A percentile compares a stretch with the other conserved stretches of the same genome.
phyloP scores from a whole-genome alignment of 2,888 invertebrate genomes.

The Trichopoda pennipes region DNA sequence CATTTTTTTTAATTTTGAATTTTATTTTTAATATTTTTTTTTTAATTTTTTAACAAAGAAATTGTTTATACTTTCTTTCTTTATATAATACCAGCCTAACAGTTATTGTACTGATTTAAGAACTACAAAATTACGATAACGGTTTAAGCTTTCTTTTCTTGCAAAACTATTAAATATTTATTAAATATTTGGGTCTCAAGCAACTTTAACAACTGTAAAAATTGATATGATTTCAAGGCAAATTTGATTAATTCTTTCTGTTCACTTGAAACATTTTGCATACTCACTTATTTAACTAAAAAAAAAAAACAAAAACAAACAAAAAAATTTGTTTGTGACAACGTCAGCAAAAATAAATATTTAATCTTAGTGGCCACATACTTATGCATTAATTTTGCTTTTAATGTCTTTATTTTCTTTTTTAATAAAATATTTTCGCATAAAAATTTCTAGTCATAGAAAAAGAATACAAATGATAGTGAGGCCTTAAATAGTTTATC shows the following conservation, averaged over 20 bases:
- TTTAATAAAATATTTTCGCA: background rate
- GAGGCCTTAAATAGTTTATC: constrained; percentile 48
- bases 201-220: constrained; percentile 9
- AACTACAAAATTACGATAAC: background rate
- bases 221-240: constrained; percentile 21
- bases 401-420: too few species aligned
- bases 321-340: constrained; percentile 36
- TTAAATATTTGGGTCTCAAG: background rate
- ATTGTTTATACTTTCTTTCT: background rate
- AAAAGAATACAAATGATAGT: background rate
- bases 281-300: constrained; percentile 11
- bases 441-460: constrained; percentile 8
- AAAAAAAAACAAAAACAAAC: background rate
- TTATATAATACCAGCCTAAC: constrained; percentile 35
- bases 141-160: background rate
- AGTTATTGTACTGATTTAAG: constrained; percentile 7
- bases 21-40: too few species aligned
- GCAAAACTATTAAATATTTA: constrained; percentile 30
- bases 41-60: background rate
- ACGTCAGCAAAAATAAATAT: constrained; percentile 52
- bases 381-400: background rate
- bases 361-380: constrained; percentile 9
- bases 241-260: constrained; percentile 20
- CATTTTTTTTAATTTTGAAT: background rate
- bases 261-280: constrained; percentile 18